phyloP scores from a whole-genome alignment of 2,113 vertebrate species.

The Damaliscus lunatus region DNA sequence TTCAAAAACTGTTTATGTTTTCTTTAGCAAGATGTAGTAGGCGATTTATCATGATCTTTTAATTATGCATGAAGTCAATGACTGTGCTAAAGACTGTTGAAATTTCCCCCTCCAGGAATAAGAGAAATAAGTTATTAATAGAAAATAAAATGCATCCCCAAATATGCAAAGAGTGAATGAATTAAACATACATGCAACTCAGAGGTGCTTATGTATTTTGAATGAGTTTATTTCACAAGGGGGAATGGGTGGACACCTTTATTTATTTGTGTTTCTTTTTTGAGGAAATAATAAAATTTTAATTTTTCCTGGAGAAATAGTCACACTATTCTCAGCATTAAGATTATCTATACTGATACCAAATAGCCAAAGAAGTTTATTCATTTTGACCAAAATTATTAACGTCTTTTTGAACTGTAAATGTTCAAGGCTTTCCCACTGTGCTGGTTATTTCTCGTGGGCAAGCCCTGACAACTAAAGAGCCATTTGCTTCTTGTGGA shows the following conservation, averaged over 20 bases:
- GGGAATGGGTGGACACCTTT: neutral
- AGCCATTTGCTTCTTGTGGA: neutral
- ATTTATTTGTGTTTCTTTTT: neutral
- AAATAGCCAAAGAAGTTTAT: slow-evolving; percentile 58
- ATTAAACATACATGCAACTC: neutral
- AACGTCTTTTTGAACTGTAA: slow-evolving; percentile 61
- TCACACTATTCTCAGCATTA: slow-evolving; percentile 43
- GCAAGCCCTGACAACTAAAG: neutral
- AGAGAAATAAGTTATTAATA: neutral
- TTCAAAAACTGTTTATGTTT: neutral
- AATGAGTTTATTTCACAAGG: neutral
- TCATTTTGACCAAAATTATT: slow-evolving; percentile 38
- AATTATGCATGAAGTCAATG: neutral
- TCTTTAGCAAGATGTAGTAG: neutral
- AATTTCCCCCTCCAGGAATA: neutral
- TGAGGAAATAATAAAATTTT: slow-evolving; percentile 4
- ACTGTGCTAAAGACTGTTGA: neutral
- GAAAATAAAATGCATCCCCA: neutral
- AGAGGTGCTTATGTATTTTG: neutral
- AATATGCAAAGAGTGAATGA: neutral
- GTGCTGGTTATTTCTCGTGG: neutral
- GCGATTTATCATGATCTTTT: neutral
- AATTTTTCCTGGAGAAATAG: slow-evolving; percentile 44
- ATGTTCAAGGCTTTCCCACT: slow-evolving; percentile 45
- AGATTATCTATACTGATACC: slow-evolving; percentile 29